Percentiles rank a stretch among this genome's conserved stretches.
Evolutionary conservation across 2,797 vertebrate species (phyloP).

Genomic region (Aldrovandia affinis): DNA sequence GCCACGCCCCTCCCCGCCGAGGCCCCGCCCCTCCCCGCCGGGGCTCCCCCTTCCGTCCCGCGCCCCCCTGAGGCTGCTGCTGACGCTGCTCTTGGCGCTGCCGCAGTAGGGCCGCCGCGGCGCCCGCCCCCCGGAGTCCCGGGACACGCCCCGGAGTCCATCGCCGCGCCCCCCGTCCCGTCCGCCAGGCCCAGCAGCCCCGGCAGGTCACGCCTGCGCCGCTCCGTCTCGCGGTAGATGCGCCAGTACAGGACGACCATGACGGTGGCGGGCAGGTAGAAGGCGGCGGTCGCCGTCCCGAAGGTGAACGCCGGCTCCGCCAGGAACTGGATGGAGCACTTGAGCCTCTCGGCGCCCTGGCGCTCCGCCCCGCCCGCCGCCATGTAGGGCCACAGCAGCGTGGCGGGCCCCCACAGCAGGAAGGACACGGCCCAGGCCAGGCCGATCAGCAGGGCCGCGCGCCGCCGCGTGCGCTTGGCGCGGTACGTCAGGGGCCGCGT

Average conservation of each 20-base stretch:
- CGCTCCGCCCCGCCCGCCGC: slow-evolving; percentile 61
- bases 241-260: slow-evolving; percentile 79
- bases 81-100: slow-evolving; percentile 51
- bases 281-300: slow-evolving; percentile 78
- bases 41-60: slow-evolving; percentile 23
- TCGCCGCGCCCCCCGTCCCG: slow-evolving; percentile 17
- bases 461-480: slow-evolving; percentile 72
- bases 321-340: slow-evolving; percentile 76
- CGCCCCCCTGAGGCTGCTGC: slow-evolving; percentile 39
- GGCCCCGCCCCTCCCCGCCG: slow-evolving; percentile 14
- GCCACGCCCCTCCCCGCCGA: slow-evolving; percentile 13
- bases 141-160: slow-evolving; percentile 33
- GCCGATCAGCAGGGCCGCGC: slow-evolving; percentile 71
- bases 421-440: slow-evolving; percentile 78
- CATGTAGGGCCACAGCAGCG: slow-evolving; percentile 77
- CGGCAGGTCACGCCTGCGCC: slow-evolving; percentile 69
- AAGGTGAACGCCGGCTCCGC: slow-evolving; percentile 73
- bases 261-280: slow-evolving; percentile 79
- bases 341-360: slow-evolving; percentile 33
- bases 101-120: slow-evolving; percentile 35
- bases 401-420: slow-evolving; percentile 77
- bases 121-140: too few relatives aligned
- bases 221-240: slow-evolving; percentile 78
- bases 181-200: slow-evolving; percentile 70
- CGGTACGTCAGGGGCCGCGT: slow-evolving; percentile 78